Conservation (phyloP, 1,140 invertebrate genomes). For the Penaeus vannamei region DNA sequence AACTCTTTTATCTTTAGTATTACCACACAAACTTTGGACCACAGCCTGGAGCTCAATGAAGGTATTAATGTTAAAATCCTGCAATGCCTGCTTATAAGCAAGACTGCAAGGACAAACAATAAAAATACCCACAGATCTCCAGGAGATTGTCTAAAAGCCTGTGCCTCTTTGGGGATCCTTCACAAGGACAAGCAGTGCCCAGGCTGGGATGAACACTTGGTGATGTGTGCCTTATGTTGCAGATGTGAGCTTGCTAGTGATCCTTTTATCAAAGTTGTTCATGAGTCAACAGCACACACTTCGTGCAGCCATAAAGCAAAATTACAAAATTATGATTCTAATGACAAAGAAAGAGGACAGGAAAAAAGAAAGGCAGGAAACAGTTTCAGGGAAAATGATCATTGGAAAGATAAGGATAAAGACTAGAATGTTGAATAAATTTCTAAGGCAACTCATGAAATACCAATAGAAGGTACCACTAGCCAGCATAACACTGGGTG, state of each 20-base stretch:
- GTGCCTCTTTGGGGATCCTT: conserved; percentile 62
- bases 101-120: not conserved
- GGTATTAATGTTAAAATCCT: too few relatives aligned
- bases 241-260: conserved; percentile 24
- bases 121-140: conserved; percentile 17
- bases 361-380: too few relatives aligned
- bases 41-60: too few relatives aligned
- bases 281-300: conserved; percentile 19
- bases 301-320: conserved; percentile 18
- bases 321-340: not conserved
- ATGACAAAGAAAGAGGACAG: too few relatives aligned
- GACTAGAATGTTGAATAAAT: too few relatives aligned
- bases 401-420: too few relatives aligned
- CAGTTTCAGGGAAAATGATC: too few relatives aligned
- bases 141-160: not conserved
- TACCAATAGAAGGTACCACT: conserved; percentile 45
- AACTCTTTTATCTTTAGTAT: conserved; percentile 30
- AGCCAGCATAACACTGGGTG: conserved; percentile 49
- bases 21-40: conserved; percentile 35
- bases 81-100: not conserved
- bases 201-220: conserved; percentile 52
- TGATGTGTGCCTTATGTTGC: conserved; percentile 43
- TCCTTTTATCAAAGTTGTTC: conserved; percentile 44
- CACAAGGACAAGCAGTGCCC: conserved; percentile 60
- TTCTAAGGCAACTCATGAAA: not conserved